Evolutionary conservation across 1,140 invertebrate genomes (phyloP), one percentile per base, ranked within the genome.

Genomic region (Drosophila albomicans): DNA sequence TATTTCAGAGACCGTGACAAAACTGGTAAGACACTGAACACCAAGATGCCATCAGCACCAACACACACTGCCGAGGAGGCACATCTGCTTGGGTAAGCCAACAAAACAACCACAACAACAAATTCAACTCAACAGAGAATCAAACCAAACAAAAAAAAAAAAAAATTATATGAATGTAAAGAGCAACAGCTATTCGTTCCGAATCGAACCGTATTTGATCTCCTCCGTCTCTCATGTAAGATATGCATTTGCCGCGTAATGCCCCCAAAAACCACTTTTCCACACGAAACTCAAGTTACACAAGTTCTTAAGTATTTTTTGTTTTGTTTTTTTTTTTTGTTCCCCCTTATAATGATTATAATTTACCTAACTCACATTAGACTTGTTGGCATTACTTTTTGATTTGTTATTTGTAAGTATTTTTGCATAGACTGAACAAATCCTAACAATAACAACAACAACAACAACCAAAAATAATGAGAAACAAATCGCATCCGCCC

Each of bases 11-110:
- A 92, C 78, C 91, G 91, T 76, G 92, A 92, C 84, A 92, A 92
- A 91, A 81, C 82, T 78, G 91, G 92, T 92, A 92, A 92, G 89
- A 90, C 90, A 86, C 91, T 91, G 77, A 91, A 91, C 81, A 91
- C 82, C 80, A 92, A 92, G 91, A 93, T 93, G 92, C 92, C 92
- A 84, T 93, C 92, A 88, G 92, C 92, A 85, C 92, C 92, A 81
- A 81, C 92, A 91, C 92, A 92, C 85, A 92, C 88, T 92, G 92
- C 92, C 92, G 92, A 93, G 90, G 92, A 92, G 91, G 92, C 92
- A 86, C 91, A 92, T 75, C 85, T 93, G 78, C 89, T 93, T 64
- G 92, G 92, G 92, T 93, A 93, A 93, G 92, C 70, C 54, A 68
- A 70, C 25, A 41, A 25, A 25, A 43, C n/a, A 68, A 46, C 30